These are phyloP conservation scores for Metallyticus violacea DNA, from an alignment of 2,888 invertebrate genomes.

Conservation along the genomic window DNA sequence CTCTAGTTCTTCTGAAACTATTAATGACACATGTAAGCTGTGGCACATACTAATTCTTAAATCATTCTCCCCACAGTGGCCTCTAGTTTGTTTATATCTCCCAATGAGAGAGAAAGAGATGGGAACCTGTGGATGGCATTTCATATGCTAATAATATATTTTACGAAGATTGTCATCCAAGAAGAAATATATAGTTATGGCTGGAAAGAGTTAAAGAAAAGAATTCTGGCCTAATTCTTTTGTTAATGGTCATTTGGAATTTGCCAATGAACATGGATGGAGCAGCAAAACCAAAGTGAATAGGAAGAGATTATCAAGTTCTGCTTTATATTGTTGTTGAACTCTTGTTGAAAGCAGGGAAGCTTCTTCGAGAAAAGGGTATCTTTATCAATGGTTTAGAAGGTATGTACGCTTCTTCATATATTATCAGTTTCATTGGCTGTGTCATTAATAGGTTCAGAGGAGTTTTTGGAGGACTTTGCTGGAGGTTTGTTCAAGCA, in stretches of 20 bases:
- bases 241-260: not conserved
- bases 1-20: not conserved
- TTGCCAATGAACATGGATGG: not conserved
- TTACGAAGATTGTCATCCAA: not conserved
- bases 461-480: not conserved
- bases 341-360: not conserved
- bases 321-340: not conserved
- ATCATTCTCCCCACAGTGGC: conserved; percentile 10
- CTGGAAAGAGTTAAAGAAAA: not conserved
- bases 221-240: not conserved
- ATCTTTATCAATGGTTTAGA: not conserved
- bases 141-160: not conserved
- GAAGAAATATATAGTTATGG: not conserved
- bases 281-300: not conserved
- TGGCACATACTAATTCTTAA: conserved; percentile 5
- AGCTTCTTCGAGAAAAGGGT: not conserved
- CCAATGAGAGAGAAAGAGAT: not conserved
- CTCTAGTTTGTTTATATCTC: not conserved
- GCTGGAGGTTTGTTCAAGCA: conserved; percentile 1
- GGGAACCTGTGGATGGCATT: not conserved
- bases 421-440: conserved; percentile 7
- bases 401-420: conserved; percentile 24
- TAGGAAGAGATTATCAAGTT: not conserved
- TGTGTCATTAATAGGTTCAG: conserved; percentile 21
- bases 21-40: not conserved